Base-by-base conservation (phyloP, 2,888 invertebrate species). In the Drosophila nr. fundita region DNA sequence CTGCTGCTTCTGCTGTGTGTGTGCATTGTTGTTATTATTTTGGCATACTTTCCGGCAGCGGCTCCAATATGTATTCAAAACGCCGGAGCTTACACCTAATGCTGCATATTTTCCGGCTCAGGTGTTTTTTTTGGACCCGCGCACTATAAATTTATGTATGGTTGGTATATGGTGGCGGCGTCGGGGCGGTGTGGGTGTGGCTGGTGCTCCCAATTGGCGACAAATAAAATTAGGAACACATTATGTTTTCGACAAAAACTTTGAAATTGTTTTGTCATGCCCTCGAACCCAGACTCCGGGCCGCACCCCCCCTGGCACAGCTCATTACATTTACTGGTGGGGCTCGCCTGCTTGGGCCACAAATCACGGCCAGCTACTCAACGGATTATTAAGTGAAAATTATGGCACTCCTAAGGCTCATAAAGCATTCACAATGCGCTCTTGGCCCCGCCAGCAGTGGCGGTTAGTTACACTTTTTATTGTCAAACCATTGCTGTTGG, bases 321-420 rank as follows among this genome's bases (percentile, higher is more conserved):
- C 88, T 87, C 82, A 85, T 89, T 89, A 84, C 69, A 71, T 60
- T 65, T 40, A 62, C 50, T 64, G 79, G 15, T 38, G n/a, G 55
- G 38, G 38, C 13, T 24, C 15, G 24, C 45, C 10, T 48, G 65
- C 40, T 50, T 52, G 64, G 79, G 82, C 87, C 59, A 87, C 87
- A 87, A 87, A 87, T 87, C 87, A 87, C 87, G 73, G 72, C 63
- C 75, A 87, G 90, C 87, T 90, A 90, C 87, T 87, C 87, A 87
- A 87, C 87, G 87, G 87, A 88, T 88, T 88, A 88, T 89, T 88
- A 90, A 90, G 87, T 88, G 85, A 86, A 90, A 88, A 88, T 90
- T 89, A 88, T 90, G 89, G 87, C 89, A 90, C 87, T 88, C 87
- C 76, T 79, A 90, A 89, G 90, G 78, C 87, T 89, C 90, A 89